Percentiles rank a stretch among this genome's conserved stretches.
Evolutionary conservation across 1,140 invertebrate species (phyloP).

Genomic region (Drosophila pandora): DNA sequence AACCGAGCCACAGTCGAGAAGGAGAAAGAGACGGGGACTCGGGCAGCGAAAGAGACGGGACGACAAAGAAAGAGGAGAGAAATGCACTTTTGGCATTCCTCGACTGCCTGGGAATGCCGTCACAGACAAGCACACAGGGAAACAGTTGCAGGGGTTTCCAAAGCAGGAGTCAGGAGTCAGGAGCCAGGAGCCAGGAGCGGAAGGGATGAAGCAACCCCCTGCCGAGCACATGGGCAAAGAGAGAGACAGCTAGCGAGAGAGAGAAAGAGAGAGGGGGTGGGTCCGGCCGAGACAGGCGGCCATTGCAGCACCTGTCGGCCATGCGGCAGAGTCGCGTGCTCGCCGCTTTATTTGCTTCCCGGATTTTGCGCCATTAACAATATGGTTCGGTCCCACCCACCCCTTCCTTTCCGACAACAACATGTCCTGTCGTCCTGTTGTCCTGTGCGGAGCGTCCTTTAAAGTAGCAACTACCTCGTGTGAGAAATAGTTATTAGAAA

Average conservation of each 20-base stretch:
- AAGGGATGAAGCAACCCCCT: slow-evolving; percentile 39
- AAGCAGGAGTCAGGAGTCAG: too few species aligned
- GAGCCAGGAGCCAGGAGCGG: background rate
- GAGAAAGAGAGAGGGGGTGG: slow-evolving; percentile 9
- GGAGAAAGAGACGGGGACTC: slow-evolving; percentile 13
- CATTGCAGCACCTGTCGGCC: slow-evolving; percentile 83
- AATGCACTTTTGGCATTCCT: slow-evolving; percentile 79
- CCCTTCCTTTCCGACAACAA: slow-evolving; percentile 29
- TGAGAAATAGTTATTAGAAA: background rate
- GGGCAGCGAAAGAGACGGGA: slow-evolving; percentile 18
- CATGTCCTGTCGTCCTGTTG: slow-evolving; percentile 41
- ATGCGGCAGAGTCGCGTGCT: slow-evolving; percentile 62
- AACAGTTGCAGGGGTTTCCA: slow-evolving; percentile 35
- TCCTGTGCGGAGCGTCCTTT: slow-evolving; percentile 18
- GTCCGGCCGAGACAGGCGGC: slow-evolving; percentile 53
- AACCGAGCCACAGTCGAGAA: slow-evolving; percentile 12
- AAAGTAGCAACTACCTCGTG: background rate
- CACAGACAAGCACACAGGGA: slow-evolving; percentile 38
- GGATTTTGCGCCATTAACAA: slow-evolving; percentile 81
- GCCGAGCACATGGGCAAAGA: slow-evolving; percentile 5
- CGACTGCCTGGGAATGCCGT: slow-evolving; percentile 67
- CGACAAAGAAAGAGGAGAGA: slow-evolving; percentile 30
- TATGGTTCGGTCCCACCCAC: slow-evolving; percentile 56
- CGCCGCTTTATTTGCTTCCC: slow-evolving; percentile 51
- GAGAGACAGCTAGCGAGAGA: slow-evolving; percentile 19